Evolutionary conservation across 2,888 invertebrate genomes (phyloP).

Genomic region (Lordiphosa andalusiaca): DNA sequence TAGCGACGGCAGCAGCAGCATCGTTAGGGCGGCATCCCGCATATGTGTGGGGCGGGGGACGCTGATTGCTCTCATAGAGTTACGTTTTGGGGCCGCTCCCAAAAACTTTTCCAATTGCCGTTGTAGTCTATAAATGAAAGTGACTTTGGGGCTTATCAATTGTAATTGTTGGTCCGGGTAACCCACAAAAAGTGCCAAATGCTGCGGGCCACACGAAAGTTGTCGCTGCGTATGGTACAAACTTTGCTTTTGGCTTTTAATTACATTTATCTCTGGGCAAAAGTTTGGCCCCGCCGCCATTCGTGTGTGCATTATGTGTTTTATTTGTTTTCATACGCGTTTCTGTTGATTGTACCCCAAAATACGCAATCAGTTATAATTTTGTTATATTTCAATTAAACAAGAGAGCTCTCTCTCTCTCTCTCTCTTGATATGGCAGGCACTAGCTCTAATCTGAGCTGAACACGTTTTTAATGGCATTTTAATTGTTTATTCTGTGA

Average conservation of each 20-base stretch:
- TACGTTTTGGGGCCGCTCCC: slow-evolving; percentile 12
- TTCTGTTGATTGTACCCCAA: slow-evolving; percentile 35
- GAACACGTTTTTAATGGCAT: slow-evolving; percentile 58
- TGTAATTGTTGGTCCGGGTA: slow-evolving; percentile 55
- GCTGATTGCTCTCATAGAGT: slow-evolving; percentile 27
- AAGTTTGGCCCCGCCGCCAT: slow-evolving; percentile 45
- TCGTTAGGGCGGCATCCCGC: slow-evolving; percentile 1
- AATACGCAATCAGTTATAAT: slow-evolving; percentile 49
- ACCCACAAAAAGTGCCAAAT: slow-evolving; percentile 41
- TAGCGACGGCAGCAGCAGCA: background rate
- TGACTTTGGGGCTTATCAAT: slow-evolving; percentile 74
- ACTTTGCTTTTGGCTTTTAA: slow-evolving; percentile 53
- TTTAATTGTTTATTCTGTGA: slow-evolving; percentile 59
- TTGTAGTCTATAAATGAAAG: slow-evolving; percentile 54
- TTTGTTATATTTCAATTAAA: slow-evolving; percentile 63
- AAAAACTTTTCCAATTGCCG: slow-evolving; percentile 59
- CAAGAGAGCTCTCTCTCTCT: slow-evolving; percentile 18
- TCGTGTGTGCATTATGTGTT: slow-evolving; percentile 27
- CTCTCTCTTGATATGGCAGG: background rate
- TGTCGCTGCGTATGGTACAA: slow-evolving; percentile 25
- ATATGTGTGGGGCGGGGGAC: slow-evolving; percentile 17
- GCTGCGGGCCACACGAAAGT: slow-evolving; percentile 59
- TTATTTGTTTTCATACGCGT: slow-evolving; percentile 29
- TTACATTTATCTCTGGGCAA: slow-evolving; percentile 67
- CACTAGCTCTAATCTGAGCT: slow-evolving; percentile 44